Base-by-base conservation (phyloP, 2,888 invertebrate species). In the Oxycera nigricornis region DNA sequence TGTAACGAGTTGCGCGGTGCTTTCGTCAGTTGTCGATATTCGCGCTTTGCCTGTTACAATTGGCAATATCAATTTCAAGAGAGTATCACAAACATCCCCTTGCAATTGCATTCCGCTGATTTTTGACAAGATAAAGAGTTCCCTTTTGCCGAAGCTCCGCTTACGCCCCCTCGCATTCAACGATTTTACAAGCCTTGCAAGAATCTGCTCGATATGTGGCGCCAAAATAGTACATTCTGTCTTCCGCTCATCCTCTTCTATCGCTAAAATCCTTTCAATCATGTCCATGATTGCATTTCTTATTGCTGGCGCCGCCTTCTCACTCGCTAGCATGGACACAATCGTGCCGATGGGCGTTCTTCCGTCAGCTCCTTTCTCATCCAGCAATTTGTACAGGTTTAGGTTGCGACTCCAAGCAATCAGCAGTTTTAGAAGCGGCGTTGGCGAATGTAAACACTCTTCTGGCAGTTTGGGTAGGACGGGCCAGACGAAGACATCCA, bases 371-470 rank as follows among this genome's bases (percentile, higher is more conserved):
- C 86, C 83, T 79, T 87, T 84, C 79, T 91, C 92, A 1, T 90
- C 89, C 28, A 97, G 86, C 55, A 95, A 86, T 26, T 88, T 82
- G 81, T 92, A 94, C 81, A 92, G 94, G 83, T 92, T 89, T 0
- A 94, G 91, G 84, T 94, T 91, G 73, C 90, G 89, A 77, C 93
- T 91, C 95, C 96, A 97, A 1, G 88, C 87, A 30, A 90, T 86
- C 22, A 97, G 87, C n/a, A 97, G 84, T 82, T 92, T 94, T 20
- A 97, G 84, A 72, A 97, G 85, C 1, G 92, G 89, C 1, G 96
- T 95, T 0, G 96, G 95, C 79, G 91, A 92, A 79, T 94, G 91
- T 73, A 95, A 90, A 9, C 94, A 92, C 82, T 97, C 96, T 61
- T 89, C 86, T 0, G 92, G 90, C 17, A 97, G 84, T 81, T 92